Conservation (phyloP, 2,888 invertebrate genomes). For the Brenthis daphne region DNA sequence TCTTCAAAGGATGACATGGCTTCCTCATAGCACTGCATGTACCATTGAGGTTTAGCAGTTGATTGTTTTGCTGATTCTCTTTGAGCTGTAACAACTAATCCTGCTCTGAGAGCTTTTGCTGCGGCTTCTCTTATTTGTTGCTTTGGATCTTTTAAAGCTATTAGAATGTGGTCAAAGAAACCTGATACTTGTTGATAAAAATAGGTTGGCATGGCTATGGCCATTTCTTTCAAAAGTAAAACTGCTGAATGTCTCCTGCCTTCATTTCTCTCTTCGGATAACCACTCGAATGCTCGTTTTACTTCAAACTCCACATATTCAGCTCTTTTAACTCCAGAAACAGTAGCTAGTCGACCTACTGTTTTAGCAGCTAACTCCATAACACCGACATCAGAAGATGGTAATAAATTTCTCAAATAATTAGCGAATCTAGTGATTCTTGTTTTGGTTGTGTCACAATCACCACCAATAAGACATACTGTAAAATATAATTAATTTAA, state of each 20-base stretch:
- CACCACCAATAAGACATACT: slow-evolving; percentile 96
- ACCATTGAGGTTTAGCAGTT: slow-evolving; percentile 94
- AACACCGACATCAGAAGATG: slow-evolving; percentile 94
- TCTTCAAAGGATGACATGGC: slow-evolving; percentile 91
- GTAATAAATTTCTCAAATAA: slow-evolving; percentile 93
- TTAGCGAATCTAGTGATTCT: slow-evolving; percentile 96
- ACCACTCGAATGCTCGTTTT: slow-evolving; percentile 97
- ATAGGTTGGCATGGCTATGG: slow-evolving; percentile 97
- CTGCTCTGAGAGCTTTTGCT: slow-evolving; percentile 96
- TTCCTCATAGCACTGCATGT: slow-evolving; percentile 96
- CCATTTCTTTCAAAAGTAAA: slow-evolving; percentile 94
- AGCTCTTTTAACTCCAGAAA: slow-evolving; percentile 95
- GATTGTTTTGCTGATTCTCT: slow-evolving; percentile 97
- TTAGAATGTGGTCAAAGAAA: slow-evolving; percentile 96
- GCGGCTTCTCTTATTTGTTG: slow-evolving; percentile 95
- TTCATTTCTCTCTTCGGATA: slow-evolving; percentile 94
- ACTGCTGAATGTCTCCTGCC: slow-evolving; percentile 96
- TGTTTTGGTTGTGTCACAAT: slow-evolving; percentile 95
- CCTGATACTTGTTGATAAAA: slow-evolving; percentile 97
- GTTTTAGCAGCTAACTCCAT: slow-evolving; percentile 98
- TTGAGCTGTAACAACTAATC: slow-evolving; percentile 96
- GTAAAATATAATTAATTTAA: slow-evolving; percentile 49
- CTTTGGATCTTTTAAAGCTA: slow-evolving; percentile 95
- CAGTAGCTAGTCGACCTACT: slow-evolving; percentile 94
- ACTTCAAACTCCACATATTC: slow-evolving; percentile 99